Percentiles rank a stretch among this genome's conserved stretches.
These are phyloP conservation scores for Dichetophora obliterata DNA, from an alignment of 2,888 invertebrate species.

Conservation along the genomic window DNA sequence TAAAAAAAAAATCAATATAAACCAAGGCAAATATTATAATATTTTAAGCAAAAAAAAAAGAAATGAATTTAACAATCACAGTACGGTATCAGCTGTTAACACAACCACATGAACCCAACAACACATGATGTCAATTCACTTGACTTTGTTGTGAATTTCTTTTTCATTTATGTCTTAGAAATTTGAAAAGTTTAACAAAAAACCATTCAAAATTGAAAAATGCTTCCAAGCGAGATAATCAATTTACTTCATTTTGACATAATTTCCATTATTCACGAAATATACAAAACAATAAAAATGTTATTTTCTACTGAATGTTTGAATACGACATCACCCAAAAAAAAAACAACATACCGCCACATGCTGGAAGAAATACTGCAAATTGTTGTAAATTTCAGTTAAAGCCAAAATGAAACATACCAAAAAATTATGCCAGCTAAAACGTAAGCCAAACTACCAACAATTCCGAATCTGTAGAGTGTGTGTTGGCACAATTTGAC, in stretches of 20 bases:
- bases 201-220: conserved; percentile 59
- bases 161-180: not conserved
- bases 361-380: not conserved
- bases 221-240: conserved; percentile 68
- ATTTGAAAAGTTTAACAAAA: conserved; percentile 29
- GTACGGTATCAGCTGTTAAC: conserved; percentile 51
- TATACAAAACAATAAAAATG: conserved; percentile 48
- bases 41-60: not conserved
- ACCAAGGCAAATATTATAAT: not conserved
- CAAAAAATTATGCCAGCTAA: not conserved
- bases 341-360: not conserved
- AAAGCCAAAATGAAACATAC: conserved; percentile 13
- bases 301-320: not conserved
- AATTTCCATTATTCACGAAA: conserved; percentile 68
- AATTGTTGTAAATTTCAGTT: conserved; percentile 32
- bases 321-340: not conserved
- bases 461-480: not conserved
- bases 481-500: conserved; percentile 29
- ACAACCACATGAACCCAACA: conserved; percentile 25
- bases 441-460: not conserved
- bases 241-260: conserved; percentile 67
- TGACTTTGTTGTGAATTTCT: conserved; percentile 37
- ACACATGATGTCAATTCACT: conserved; percentile 66
- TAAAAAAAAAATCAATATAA: not conserved
- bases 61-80: conserved; percentile 16